A percentile compares a stretch with the other conserved stretches of the same genome.
phyloP scores from a whole-genome alignment of 1,140 invertebrate species.

The Achatina immaculata region DNA sequence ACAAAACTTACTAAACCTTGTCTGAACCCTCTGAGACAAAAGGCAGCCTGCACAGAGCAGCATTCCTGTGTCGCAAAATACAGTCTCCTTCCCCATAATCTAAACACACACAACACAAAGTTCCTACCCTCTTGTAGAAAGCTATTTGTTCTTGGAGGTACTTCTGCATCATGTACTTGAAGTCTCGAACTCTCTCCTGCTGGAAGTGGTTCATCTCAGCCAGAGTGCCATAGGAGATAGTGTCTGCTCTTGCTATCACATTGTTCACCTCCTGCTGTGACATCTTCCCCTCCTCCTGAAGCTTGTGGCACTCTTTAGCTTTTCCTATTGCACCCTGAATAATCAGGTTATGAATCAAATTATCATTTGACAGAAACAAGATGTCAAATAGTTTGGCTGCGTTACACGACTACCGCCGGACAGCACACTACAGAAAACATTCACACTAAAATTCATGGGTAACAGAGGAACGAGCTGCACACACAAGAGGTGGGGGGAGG shows the following conservation, averaged over 20 bases:
- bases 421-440: too few relatives aligned
- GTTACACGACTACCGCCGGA: too few relatives aligned
- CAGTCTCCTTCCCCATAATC: too few relatives aligned
- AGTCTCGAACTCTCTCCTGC: constrained; percentile 85
- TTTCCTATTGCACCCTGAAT: constrained; percentile 86
- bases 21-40: too few relatives aligned
- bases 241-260: constrained; percentile 86
- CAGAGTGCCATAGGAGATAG: constrained; percentile 90
- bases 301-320: constrained; percentile 87
- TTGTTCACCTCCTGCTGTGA: constrained; percentile 83
- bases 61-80: too few relatives aligned
- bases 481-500: too few relatives aligned
- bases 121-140: constrained; percentile 86
- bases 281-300: constrained; percentile 86
- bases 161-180: constrained; percentile 86
- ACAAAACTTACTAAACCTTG: too few relatives aligned
- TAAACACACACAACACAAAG: background rate
- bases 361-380: too few relatives aligned
- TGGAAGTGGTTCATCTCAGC: constrained; percentile 96
- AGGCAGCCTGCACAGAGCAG: too few relatives aligned
- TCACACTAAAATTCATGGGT: too few relatives aligned
- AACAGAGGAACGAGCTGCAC: too few relatives aligned
- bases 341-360: constrained; percentile 12
- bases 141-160: constrained; percentile 90
- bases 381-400: too few relatives aligned